A percentile compares a stretch with the other conserved stretches of the same genome.
These are phyloP conservation scores for Tadarida brasiliensis DNA, from an alignment of 2,797 vertebrate species.

Conservation along the genomic window DNA sequence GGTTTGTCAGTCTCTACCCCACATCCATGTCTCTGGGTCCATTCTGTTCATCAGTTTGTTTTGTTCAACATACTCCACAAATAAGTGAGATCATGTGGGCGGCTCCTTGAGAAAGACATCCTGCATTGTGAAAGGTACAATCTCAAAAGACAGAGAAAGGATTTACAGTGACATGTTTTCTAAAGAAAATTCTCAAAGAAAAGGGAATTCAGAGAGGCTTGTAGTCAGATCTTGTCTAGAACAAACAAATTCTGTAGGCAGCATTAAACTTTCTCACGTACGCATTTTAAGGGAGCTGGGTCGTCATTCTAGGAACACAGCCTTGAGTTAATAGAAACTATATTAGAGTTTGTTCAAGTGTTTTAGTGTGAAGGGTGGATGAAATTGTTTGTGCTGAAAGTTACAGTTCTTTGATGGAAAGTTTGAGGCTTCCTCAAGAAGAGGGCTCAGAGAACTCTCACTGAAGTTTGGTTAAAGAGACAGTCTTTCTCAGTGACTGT, in stretches of 20 bases:
- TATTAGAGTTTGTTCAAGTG: not conserved
- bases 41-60: too few species aligned
- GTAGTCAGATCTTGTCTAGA: not conserved
- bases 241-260: slow-evolving; percentile 22
- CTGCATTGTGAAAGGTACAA: slow-evolving; percentile 31
- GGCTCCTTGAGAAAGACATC: slow-evolving; percentile 45
- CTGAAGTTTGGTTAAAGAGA: not conserved
- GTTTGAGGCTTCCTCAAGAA: not conserved
- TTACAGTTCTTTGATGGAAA: not conserved
- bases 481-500: not conserved
- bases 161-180: not conserved
- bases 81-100: not conserved
- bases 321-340: not conserved
- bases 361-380: not conserved
- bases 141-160: slow-evolving; percentile 46
- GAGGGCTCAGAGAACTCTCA: not conserved
- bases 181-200: slow-evolving; percentile 51
- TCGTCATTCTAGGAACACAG: not conserved
- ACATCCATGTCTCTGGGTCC: too few species aligned
- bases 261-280: not conserved
- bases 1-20: too few species aligned
- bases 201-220: not conserved
- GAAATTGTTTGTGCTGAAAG: not conserved
- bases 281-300: not conserved
- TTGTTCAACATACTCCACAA: too few species aligned